Evolutionary conservation across 2,888 invertebrate genomes (phyloP).

Genomic region (Panopea generosa): DNA sequence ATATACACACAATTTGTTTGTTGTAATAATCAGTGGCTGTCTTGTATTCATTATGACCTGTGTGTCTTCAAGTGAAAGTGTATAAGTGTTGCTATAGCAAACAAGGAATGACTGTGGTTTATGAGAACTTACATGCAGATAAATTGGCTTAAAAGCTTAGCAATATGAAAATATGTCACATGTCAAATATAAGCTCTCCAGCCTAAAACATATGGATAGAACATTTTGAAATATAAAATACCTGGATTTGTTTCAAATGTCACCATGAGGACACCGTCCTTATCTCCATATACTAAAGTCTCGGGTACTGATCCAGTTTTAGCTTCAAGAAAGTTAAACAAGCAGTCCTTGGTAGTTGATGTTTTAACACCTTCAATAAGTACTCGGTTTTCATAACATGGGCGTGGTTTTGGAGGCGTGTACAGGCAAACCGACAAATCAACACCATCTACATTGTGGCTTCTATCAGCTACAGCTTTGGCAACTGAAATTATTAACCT

Average conservation of each 20-base stretch:
- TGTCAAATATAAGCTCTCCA: too few species aligned
- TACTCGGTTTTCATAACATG: constrained; percentile 32
- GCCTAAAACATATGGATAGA: too few species aligned
- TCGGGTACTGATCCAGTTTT: constrained; percentile 14
- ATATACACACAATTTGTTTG: too few species aligned
- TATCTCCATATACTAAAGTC: constrained; percentile 10
- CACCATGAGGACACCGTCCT: constrained; percentile 21
- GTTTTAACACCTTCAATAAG: constrained; percentile 36
- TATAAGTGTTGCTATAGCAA: too few species aligned
- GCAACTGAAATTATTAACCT: constrained; percentile 45
- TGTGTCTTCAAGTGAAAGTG: too few species aligned
- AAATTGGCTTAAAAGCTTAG: too few species aligned
- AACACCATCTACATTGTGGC: constrained; percentile 20
- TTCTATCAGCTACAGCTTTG: constrained; percentile 14
- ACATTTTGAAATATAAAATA: too few species aligned
- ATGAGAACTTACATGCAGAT: too few species aligned
- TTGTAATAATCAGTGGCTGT: too few species aligned
- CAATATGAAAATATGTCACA: too few species aligned
- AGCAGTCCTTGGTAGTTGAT: constrained; percentile 24
- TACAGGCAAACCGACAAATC: constrained; percentile 18
- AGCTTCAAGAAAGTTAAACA: constrained; percentile 41
- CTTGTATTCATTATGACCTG: too few species aligned
- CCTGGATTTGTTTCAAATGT: constrained; percentile 21
- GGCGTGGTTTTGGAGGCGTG: constrained; percentile 35
- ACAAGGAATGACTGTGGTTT: too few species aligned